Evolutionary conservation across 1,140 invertebrate species (phyloP).

Genomic region (Danaus melanippus): DNA sequence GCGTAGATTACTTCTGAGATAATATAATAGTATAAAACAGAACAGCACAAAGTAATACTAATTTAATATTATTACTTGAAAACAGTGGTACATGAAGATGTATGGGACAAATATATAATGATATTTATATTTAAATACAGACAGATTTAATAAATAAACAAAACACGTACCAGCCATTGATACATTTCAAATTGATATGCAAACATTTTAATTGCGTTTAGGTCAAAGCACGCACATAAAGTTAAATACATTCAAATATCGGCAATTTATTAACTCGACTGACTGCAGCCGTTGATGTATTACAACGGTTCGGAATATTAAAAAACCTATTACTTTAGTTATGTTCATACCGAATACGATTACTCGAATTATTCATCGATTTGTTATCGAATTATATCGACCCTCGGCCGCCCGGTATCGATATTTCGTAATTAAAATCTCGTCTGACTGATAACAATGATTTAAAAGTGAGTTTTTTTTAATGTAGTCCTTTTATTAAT

Average conservation of each 20-base stretch:
- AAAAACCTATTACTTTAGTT: constrained; percentile 54
- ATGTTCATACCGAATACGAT: constrained; percentile 24
- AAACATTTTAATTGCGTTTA: constrained; percentile 39
- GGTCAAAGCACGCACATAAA: constrained; percentile 28
- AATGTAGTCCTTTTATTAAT: too few relatives aligned
- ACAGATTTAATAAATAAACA: too few relatives aligned
- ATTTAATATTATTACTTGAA: too few relatives aligned
- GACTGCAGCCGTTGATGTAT: constrained; percentile 39
- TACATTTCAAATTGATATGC: constrained; percentile 21
- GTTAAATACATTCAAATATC: constrained; percentile 34
- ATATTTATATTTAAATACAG: too few relatives aligned
- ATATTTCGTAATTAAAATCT: constrained; percentile 20
- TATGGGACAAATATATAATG: too few relatives aligned
- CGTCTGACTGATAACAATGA: not conserved
- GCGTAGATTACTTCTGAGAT: too few relatives aligned
- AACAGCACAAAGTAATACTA: too few relatives aligned
- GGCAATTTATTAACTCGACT: constrained; percentile 32
- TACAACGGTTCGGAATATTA: constrained; percentile 31
- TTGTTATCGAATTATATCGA: constrained; percentile 22
- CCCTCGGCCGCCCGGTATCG: constrained; percentile 19
- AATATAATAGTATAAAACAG: too few relatives aligned
- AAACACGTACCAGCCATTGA: constrained; percentile 4
- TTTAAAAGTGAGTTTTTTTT: too few relatives aligned
- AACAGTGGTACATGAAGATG: too few relatives aligned
- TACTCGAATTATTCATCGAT: constrained; percentile 35